Conservation (phyloP, 92 coral and sea anemone genomes). For the Palythoa grandiflora region DNA sequence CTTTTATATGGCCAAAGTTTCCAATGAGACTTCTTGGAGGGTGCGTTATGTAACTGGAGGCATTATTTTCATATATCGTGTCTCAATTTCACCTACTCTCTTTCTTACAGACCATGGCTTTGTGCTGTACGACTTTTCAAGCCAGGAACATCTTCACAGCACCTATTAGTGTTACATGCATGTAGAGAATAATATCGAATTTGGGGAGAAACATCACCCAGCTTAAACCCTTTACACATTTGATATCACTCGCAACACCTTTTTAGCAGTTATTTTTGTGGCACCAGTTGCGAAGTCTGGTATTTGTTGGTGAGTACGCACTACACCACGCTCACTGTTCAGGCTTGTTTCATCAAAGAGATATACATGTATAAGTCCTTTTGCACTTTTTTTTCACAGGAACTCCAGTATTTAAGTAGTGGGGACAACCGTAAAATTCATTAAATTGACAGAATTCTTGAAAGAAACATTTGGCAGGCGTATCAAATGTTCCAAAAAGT, state of each 20-base stretch:
- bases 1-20: constrained; percentile 69
- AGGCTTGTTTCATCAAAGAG: constrained; percentile 55
- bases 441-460: constrained; percentile 67
- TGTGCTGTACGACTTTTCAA: constrained; percentile 45
- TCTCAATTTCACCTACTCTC: constrained; percentile 37
- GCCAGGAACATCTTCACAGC: constrained; percentile 66
- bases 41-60: constrained; percentile 70
- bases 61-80: constrained; percentile 41
- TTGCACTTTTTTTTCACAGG: constrained; percentile 66
- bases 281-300: constrained; percentile 37
- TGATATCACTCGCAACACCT: constrained; percentile 28
- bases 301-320: constrained; percentile 42
- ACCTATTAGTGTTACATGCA: constrained; percentile 64
- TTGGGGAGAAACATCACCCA: constrained; percentile 63
- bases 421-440: constrained; percentile 76
- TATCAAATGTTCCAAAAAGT: constrained; percentile 70
- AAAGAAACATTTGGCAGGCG: constrained; percentile 76
- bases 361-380: constrained; percentile 61
- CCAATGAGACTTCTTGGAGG: constrained; percentile 67
- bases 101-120: constrained; percentile 64
- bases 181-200: constrained; percentile 62
- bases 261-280: constrained; percentile 41
- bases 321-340: constrained; percentile 38
- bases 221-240: constrained; percentile 62
- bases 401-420: constrained; percentile 65